A percentile compares a stretch with the other conserved stretches of the same genome.
Evolutionary conservation across 2,113 vertebrate genomes (phyloP).

Genomic region (Bubalus kerabau): DNA sequence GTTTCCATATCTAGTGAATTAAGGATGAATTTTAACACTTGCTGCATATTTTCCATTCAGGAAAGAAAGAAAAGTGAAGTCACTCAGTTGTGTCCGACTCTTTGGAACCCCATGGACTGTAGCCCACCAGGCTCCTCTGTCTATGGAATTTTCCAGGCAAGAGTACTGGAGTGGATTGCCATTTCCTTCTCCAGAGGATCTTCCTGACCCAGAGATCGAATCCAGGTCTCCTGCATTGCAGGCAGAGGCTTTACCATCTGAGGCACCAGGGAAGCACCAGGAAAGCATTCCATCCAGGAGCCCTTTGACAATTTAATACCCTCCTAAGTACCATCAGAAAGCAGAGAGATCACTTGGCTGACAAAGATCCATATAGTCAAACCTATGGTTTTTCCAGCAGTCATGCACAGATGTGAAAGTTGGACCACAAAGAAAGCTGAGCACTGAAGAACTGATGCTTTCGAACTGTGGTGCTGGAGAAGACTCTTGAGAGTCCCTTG

Average conservation of each 20-base stretch:
- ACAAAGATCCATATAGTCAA: background rate
- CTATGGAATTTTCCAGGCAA: background rate
- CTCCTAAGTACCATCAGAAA: background rate
- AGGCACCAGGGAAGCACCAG: background rate
- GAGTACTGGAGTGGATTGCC: background rate
- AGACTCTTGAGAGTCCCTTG: background rate
- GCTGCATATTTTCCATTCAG: background rate
- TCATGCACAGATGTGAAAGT: background rate
- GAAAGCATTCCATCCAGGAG: background rate
- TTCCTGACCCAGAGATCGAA: background rate
- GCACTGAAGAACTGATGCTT: background rate
- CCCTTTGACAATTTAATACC: background rate
- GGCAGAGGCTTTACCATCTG: background rate
- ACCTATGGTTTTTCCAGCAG: background rate
- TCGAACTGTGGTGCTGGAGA: background rate
- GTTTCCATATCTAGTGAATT: background rate
- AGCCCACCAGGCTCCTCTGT: background rate
- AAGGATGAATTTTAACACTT: background rate
- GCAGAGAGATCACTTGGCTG: background rate
- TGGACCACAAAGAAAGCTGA: background rate
- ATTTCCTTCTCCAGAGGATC: background rate
- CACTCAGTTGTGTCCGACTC: fast-evolving
- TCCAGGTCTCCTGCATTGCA: background rate
- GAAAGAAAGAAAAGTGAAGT: background rate
- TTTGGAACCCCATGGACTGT: background rate